Base-by-base conservation (phyloP, 2,797 vertebrate species). In the Amazonetta brasiliensis region DNA sequence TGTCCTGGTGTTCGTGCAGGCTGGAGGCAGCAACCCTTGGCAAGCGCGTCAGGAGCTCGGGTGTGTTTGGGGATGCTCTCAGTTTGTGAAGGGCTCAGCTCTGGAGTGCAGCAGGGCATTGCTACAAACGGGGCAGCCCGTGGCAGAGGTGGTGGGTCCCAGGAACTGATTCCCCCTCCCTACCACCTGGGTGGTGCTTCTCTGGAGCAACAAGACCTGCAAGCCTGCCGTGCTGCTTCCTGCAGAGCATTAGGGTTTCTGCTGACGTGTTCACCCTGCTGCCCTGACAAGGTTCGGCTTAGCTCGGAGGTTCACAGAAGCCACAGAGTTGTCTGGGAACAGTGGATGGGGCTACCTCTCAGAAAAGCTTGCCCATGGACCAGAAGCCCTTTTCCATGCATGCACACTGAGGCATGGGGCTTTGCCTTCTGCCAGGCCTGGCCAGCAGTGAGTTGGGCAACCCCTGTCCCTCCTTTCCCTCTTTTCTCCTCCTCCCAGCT, bases 361-460 rank as follows among this genome's bases (percentile, higher is more conserved):
- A 23, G 21, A 35, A 35, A 35, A 44, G 7, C 7, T 66, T 44
- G 41, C 63, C 43, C 41, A 22, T 8, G n/a, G 41, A 37, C 43
- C 30, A 22, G n/a, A 33, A 50, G 16, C 46, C 17, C 14, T 15
- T 60, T 72, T 73, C 41, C 33, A 67, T 50, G 3, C 2, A 1
- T 6, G 16, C 8, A 31, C 59, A 54, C 3, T 15, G 31, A 46
- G 23, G 35, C 46, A 44, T 2, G 0, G 26, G 8, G 48, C 10
- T 60, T 21, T 56, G 48, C n/a, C 71, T 84, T 69, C 15, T 59
- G 72, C 60, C 39, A 85, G 55, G 64, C 46, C 35, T 56, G 35
- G 31, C 15, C 3, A 6, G 7, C 50, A 66, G 46, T 0, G 0
- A 5, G 3, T n/a, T 39, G 10, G 69, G 71, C n/a, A 62, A 77